Percentiles rank a stretch among this genome's conserved stretches.
Conservation (phyloP, 2,113 vertebrate species). For the Lepisosteus oculatus region DNA sequence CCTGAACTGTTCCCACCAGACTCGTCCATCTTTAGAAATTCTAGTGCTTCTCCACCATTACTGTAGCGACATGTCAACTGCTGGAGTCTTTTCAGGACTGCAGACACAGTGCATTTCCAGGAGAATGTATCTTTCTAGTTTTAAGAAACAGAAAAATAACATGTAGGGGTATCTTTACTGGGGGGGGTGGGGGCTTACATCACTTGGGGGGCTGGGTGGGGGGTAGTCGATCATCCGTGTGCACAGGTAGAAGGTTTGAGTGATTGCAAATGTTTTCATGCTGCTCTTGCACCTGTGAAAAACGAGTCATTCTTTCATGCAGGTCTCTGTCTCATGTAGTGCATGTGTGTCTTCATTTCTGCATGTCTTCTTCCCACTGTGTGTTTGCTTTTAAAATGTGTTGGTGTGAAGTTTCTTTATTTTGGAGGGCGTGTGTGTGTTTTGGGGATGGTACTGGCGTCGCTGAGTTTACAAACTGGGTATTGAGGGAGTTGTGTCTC, state of each 20-base stretch:
- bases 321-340: not conserved
- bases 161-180: slow-evolving; percentile 1
- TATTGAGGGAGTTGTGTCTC: too few relatives aligned
- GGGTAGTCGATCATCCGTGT: not conserved
- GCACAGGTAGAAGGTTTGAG: not conserved
- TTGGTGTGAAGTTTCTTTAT: too few relatives aligned
- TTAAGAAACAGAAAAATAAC: slow-evolving; percentile 4
- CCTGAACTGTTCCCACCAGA: slow-evolving; percentile 30
- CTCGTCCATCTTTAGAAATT: slow-evolving; percentile 34
- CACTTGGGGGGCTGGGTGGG: not conserved
- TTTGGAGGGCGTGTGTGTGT: too few relatives aligned
- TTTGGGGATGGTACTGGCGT: too few relatives aligned
- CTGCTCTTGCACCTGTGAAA: too few relatives aligned
- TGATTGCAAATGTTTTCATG: not conserved
- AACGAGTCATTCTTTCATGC: too few relatives aligned
- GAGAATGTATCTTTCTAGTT: slow-evolving; percentile 52
- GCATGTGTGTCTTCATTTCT: not conserved
- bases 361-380: not conserved
- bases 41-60: slow-evolving; percentile 51
- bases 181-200: not conserved
- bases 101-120: slow-evolving; percentile 42
- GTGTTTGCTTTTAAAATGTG: not conserved
- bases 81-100: slow-evolving; percentile 33
- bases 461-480: too few relatives aligned
- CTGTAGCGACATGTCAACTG: slow-evolving; percentile 58